A percentile compares a stretch with the other conserved stretches of the same genome.
phyloP scores from a whole-genome alignment of 2,888 invertebrate species.

The Hecatera dysodea region DNA sequence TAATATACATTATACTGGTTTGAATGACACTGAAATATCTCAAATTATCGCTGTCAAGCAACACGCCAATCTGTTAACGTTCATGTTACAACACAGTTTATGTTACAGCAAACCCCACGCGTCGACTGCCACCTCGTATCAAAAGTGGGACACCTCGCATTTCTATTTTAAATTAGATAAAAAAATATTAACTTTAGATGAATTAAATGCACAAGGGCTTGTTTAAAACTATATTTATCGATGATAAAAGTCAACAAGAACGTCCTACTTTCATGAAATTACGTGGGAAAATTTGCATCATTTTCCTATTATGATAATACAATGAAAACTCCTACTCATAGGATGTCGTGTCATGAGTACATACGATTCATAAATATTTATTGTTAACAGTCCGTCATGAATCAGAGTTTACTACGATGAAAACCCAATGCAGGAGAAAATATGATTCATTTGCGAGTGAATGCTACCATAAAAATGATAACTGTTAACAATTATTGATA shows the following conservation, averaged over 20 bases:
- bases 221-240: background rate
- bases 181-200: slow-evolving; percentile 21
- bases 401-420: slow-evolving; percentile 31
- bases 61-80: slow-evolving; percentile 29
- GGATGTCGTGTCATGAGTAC: slow-evolving; percentile 20
- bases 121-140: slow-evolving; percentile 21
- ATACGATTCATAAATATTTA: slow-evolving; percentile 17
- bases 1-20: background rate
- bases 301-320: slow-evolving; percentile 19
- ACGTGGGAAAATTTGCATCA: slow-evolving; percentile 25
- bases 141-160: slow-evolving; percentile 42
- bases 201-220: slow-evolving; percentile 1
- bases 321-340: slow-evolving; percentile 13
- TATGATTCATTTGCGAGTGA: slow-evolving; percentile 39
- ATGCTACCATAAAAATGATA: slow-evolving; percentile 26
- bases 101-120: slow-evolving; percentile 42
- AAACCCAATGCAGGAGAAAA: slow-evolving; percentile 39
- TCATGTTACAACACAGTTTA: slow-evolving; percentile 42
- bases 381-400: slow-evolving; percentile 36
- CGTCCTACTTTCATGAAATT: slow-evolving; percentile 18
- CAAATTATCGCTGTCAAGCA: slow-evolving; percentile 15
- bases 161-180: slow-evolving; percentile 41
- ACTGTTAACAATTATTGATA: slow-evolving; percentile 13
- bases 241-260: slow-evolving; percentile 9
- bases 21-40: background rate